Evolutionary conservation across 2,797 vertebrate genomes (phyloP), one percentile per base, ranked within the genome.

Genomic region (Pangasius larnaudii): DNA sequence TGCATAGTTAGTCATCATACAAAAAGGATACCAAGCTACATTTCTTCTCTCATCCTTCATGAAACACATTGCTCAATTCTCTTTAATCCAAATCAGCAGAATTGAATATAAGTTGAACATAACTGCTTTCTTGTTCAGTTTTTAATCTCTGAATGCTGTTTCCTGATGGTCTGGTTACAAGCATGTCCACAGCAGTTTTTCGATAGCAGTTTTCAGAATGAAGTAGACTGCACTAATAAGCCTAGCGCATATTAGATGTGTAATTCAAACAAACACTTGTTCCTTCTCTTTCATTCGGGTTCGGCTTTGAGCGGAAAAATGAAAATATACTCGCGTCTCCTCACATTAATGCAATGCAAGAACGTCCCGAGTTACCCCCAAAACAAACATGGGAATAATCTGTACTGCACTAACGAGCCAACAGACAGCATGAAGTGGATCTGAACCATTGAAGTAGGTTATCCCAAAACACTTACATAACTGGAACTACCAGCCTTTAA

Each of bases 391-490:
- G 83, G 83, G 72, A 85, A 24, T 84, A 85, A 71, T 58, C 83
- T 59, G 11, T 46, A 39, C 27, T 39, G 58, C 56, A 77, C 14
- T 72, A 33, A 24, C 2, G 4, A 79, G 63, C 51, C 83, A 80
- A 80, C 39, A 65, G 36, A 77, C 56, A 72, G 33, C 46, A 53
- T 36, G 27, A 85, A 51, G n/a, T 72, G 67, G 14, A 79, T 59
- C 30, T 36, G 14, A 81, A 78, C 51, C 33, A 46, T 11, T 65
- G 83, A 88, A 85, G 61, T 46, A 65, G 72, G 49, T 74, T 36
- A 84, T 79, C 46, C 87, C 87, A 65, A 85, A 85, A 59, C 61
- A 71, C 49, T 88, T 88, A 65, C 59, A 84, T 88, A 88, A 88
- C 67, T 65, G 30, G 27, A 77, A 36, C 65, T 56, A 42, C 46